phyloP scores from a whole-genome alignment of 2,888 invertebrate genomes.

The Metopia argyrocephala region DNA sequence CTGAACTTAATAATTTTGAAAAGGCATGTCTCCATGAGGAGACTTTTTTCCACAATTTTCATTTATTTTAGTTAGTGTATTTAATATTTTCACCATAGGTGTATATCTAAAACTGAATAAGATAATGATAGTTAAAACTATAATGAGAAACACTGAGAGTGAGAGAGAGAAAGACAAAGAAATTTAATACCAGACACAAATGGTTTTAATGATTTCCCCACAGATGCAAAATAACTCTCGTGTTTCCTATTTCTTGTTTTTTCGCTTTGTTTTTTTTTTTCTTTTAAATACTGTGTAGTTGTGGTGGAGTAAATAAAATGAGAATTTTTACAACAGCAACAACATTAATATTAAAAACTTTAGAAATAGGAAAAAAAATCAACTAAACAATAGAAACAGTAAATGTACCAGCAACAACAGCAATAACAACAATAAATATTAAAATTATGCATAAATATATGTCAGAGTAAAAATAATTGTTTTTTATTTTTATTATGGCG shows the following conservation, averaged over 20 bases:
- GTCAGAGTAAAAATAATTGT: conserved; percentile 37
- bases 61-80: too few species aligned
- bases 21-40: too few species aligned
- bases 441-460: conserved; percentile 24
- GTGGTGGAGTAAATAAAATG: conserved; percentile 33
- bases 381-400: too few species aligned
- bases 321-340: neutral
- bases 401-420: too few species aligned
- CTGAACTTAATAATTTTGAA: too few species aligned
- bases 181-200: conserved; percentile 53
- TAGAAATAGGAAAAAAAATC: too few species aligned
- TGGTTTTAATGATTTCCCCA: conserved; percentile 57
- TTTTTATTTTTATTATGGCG: too few species aligned
- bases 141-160: too few species aligned
- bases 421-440: too few species aligned
- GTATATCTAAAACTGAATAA: neutral
- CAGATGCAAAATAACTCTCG: conserved; percentile 33
- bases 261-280: neutral
- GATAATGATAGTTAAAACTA: neutral
- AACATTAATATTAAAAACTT: neutral
- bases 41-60: too few species aligned
- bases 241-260: neutral
- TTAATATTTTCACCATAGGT: too few species aligned
- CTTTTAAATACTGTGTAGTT: conserved; percentile 14
- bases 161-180: conserved; percentile 3